A percentile compares a stretch with the other conserved stretches of the same genome.
Conservation (phyloP, 2,888 invertebrate genomes). For the Melanostoma mellinum region DNA sequence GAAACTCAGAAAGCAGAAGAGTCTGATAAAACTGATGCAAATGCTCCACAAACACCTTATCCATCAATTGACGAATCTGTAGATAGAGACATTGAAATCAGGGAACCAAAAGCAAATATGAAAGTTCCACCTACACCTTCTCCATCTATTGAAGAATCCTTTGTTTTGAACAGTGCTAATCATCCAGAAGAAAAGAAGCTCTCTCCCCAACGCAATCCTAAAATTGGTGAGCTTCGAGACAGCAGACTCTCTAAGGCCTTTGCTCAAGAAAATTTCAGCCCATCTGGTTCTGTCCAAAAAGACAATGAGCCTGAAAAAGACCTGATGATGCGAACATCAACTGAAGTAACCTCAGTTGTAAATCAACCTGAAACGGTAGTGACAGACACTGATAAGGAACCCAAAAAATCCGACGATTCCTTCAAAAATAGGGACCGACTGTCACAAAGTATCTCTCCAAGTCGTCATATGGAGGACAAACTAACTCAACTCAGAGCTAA, state of each 20-base stretch:
- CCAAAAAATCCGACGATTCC: neutral
- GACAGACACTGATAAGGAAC: neutral
- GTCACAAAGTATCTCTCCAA: slow-evolving; percentile 51
- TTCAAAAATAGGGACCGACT: slow-evolving; percentile 16
- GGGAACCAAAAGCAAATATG: too few species aligned
- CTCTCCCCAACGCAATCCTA: slow-evolving; percentile 43
- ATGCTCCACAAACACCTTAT: too few species aligned
- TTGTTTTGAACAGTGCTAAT: too few species aligned
- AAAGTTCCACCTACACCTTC: too few species aligned
- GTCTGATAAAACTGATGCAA: too few species aligned
- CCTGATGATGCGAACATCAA: too few species aligned
- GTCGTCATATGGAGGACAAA: slow-evolving; percentile 40
- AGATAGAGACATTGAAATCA: too few species aligned
- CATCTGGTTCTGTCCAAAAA: neutral
- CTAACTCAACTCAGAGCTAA: slow-evolving; percentile 52
- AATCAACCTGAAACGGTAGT: neutral
- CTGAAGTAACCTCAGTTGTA: too few species aligned
- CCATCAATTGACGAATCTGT: too few species aligned
- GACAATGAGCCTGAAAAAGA: neutral
- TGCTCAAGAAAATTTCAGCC: slow-evolving; percentile 17
- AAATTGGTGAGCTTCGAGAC: slow-evolving; percentile 56
- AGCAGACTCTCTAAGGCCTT: slow-evolving; percentile 49
- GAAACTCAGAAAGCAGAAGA: too few species aligned
- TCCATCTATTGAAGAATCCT: too few species aligned
- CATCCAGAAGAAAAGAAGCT: neutral